Percentiles rank a stretch among this genome's conserved stretches.
These are phyloP conservation scores for Drosophila ananassae DNA, from an alignment of 1,140 invertebrate genomes.

Conservation along the genomic window DNA sequence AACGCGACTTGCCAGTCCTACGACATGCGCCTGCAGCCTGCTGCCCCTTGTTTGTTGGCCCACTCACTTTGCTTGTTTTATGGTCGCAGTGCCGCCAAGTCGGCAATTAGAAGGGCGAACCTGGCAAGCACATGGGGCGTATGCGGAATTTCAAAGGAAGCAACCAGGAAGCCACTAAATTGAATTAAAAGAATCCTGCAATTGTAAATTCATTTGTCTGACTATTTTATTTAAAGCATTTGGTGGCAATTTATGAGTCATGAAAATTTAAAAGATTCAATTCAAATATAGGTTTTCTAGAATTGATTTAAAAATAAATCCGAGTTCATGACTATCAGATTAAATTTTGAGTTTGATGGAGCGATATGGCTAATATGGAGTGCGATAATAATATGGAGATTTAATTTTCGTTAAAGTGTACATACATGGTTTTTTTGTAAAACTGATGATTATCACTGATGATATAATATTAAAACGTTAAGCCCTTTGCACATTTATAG, in stretches of 20 bases:
- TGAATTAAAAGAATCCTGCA: conserved; percentile 1
- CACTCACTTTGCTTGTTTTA: conserved; percentile 29
- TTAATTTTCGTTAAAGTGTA: too few species aligned
- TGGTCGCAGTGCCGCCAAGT: conserved; percentile 22
- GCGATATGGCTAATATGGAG: too few species aligned
- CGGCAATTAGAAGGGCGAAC: conserved; percentile 57
- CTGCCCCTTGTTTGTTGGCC: conserved; percentile 3
- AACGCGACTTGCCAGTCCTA: conserved; percentile 15
- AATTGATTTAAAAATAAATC: too few species aligned
- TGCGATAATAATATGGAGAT: too few species aligned
- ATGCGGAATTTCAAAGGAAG: conserved; percentile 37
- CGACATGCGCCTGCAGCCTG: conserved; percentile 35
- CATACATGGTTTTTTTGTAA: too few species aligned
- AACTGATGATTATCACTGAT: too few species aligned
- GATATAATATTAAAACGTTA: too few species aligned
- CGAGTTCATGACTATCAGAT: too few species aligned
- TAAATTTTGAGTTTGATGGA: too few species aligned
- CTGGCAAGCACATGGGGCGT: conserved; percentile 46
- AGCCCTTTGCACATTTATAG: too few species aligned
- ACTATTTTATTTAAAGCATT: not conserved
- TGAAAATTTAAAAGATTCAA: too few species aligned
- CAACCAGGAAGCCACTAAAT: not conserved
- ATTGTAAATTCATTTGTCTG: conserved; percentile 1
- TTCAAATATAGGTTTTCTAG: too few species aligned
- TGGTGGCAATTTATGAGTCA: not conserved